Base-by-base conservation (phyloP, 2,113 vertebrate genomes). In the Prietella phreatophila region DNA sequence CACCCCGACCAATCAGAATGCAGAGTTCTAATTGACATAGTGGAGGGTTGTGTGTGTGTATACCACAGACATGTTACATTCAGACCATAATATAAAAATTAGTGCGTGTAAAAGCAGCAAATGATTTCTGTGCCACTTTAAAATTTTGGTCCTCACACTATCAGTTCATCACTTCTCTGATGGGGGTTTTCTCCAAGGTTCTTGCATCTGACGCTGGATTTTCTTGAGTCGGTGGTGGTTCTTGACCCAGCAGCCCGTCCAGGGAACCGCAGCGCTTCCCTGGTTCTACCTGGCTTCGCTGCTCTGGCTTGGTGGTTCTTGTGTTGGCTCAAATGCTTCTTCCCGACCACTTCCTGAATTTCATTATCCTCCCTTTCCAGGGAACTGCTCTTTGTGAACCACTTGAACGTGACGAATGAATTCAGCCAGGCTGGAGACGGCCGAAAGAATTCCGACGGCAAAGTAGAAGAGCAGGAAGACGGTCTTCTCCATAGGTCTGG, bases 381-480 rank as follows among this genome's bases (percentile, higher is more conserved):
- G 0, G 30, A n/a, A 4, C 25, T 42, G 36, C 69, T 11, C 17
- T 73, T 75, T 15, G 13, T n/a, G 5, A 75, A 27, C 33, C 93
- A 93, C 92, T 97, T 98, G 14, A 89, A 69, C 47, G 96, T 93
- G 89, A 96, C 90, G 96, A 73, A 94, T 60, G 39, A 98, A 93
- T 93, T 98, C 97, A 0, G 88, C 91, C 67, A 95, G 85, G 93
- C 97, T 97, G 91, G 96, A 96, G 75, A 96, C 19, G 0, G 96
- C 96, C 0, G 97, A 95, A 3, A 98, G 65, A 85, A 97, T 85
- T 25, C 97, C 97, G 19, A 98, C 94, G 2, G 87, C 87, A 79
- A 98, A 98, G 95, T 98, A 99, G 94, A 99, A 99, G 90, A 95
- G 91, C 88, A 99, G 95, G 94, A 99, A 98, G 91, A 98, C 89